A percentile compares a stretch with the other conserved stretches of the same genome.
phyloP scores from a whole-genome alignment of 2,113 vertebrate genomes.

The Cricetomys ansorgei region DNA sequence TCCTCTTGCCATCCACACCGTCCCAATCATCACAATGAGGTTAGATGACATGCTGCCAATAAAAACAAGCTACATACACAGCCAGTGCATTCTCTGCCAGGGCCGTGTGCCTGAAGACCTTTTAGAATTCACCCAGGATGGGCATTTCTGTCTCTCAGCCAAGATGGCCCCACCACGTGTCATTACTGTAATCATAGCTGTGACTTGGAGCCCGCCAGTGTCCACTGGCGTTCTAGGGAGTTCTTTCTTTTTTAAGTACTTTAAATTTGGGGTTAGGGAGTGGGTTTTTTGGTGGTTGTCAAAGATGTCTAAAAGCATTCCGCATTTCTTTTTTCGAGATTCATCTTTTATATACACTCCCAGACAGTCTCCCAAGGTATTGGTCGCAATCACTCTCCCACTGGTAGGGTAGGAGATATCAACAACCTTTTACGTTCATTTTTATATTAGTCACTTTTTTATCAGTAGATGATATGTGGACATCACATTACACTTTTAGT shows the following conservation, averaged over 20 bases:
- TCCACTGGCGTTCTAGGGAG: neutral
- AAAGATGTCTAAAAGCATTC: constrained; percentile 26
- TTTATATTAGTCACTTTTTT: neutral
- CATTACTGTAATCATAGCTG: neutral
- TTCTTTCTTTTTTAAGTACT: neutral
- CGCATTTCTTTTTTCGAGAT: neutral
- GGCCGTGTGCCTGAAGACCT: neutral
- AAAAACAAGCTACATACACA: neutral
- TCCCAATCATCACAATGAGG: neutral
- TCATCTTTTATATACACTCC: neutral
- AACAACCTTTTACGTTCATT: neutral
- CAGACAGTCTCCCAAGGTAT: neutral
- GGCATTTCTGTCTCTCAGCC: neutral
- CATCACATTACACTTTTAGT: neutral
- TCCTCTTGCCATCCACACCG: neutral
- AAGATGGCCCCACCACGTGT: neutral
- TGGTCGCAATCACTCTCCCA: neutral
- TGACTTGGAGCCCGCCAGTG: neutral
- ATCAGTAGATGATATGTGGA: no score
- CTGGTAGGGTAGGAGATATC: neutral
- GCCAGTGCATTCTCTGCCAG: neutral
- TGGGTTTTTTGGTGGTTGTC: constrained; percentile 1
- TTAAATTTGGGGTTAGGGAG: neutral
- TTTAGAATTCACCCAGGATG: neutral
- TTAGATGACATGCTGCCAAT: neutral